Evolutionary conservation across 2,797 vertebrate genomes (phyloP), one percentile per base, ranked within the genome.

Genomic region (Phalloptychus januarius): DNA sequence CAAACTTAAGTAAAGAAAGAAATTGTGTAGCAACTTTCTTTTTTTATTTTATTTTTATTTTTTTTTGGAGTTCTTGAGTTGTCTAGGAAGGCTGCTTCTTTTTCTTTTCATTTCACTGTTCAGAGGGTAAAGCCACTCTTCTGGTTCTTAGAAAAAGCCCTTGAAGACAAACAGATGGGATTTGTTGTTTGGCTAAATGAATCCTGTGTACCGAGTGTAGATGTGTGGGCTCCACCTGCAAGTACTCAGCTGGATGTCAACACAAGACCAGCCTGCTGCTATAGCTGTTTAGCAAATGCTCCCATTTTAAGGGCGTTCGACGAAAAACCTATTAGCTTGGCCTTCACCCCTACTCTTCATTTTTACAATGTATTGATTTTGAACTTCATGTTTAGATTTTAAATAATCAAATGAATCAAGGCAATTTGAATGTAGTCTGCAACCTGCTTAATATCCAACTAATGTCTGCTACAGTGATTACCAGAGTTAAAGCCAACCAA

Each of bases 181-280:
- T 84, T 83, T 90, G 73, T 78, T 67, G 84, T 91, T 83, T 75
- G 61, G 48, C 77, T 65, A 81, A 82, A 82, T 84, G 78, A 83
- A 75, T 74, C 80, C 76, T 78, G 63, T 86, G 77, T 52, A 54
- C 63, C 63, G 45, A 73, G 58, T 45, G 56, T 42, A 75, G 74
- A 71, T 75, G 74, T 83, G 78, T 69, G 72, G 83, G 77, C 72
- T 77, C 76, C 80, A 87, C 83, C 88, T 87, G 84, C 31, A 48
- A 83, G 45, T n/a, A 46, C 79, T 90, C 83, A 82, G 75, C 74
- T 73, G 70, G 46, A 79, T 70, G 56, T 76, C 54, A 82, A 81
- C 78, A 83, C 70, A 75, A 80, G 86, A 76, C 77, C 83, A 79
- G 65, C 58, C 46, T 28, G 25, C 48, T 25, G 76, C 45, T 85